Conservation (phyloP, 2,888 invertebrate species). For the Platerodrilus igneus region DNA sequence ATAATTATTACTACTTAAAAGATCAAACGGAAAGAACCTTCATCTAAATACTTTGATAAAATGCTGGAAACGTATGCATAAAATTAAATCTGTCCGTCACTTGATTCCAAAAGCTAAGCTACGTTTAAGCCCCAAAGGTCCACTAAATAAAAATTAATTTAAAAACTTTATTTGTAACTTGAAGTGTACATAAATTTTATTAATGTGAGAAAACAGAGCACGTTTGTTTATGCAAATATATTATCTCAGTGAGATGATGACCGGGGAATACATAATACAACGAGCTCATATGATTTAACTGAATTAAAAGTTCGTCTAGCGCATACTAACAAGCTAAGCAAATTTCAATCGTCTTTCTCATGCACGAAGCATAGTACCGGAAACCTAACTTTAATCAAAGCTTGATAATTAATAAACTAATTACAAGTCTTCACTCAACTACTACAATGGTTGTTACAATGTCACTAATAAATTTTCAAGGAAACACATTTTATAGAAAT, state of each 20-base stretch:
- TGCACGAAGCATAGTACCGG: constrained; percentile 13
- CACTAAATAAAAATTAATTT: too few relatives aligned
- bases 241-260: constrained; percentile 30
- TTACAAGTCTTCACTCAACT: constrained; percentile 14
- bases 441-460: too few relatives aligned
- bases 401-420: constrained; percentile 17
- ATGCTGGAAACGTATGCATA: too few relatives aligned
- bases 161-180: too few relatives aligned
- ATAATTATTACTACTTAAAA: too few relatives aligned
- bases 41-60: too few relatives aligned
- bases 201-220: constrained; percentile 25
- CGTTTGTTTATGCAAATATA: constrained; percentile 35
- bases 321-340: constrained; percentile 28
- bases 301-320: constrained; percentile 29
- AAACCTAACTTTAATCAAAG: constrained; percentile 19
- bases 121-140: too few relatives aligned
- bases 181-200: constrained; percentile 17
- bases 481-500: too few relatives aligned
- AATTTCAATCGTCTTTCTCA: constrained; percentile 19
- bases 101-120: too few relatives aligned
- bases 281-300: constrained; percentile 32
- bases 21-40: too few relatives aligned
- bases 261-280: constrained; percentile 35
- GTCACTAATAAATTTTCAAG: too few relatives aligned
- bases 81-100: too few relatives aligned